These are phyloP conservation scores for Microctenopoma steveboyesi DNA, from an alignment of 2,797 vertebrate species.

Conservation along the genomic window DNA sequence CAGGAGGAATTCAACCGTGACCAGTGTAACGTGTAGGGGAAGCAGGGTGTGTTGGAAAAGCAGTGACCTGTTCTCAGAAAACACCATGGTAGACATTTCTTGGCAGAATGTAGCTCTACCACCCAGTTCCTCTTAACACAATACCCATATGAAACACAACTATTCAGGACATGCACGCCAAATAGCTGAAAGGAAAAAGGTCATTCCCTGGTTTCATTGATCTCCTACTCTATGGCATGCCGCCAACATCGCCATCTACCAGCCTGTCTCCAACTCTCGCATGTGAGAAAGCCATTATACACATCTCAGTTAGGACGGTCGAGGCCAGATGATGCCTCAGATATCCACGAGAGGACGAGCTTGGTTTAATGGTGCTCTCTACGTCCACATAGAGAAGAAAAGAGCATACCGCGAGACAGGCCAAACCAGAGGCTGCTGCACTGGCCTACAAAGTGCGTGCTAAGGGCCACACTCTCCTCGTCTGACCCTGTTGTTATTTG, in stretches of 20 bases:
- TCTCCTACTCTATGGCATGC: slow-evolving; percentile 13
- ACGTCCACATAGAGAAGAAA: slow-evolving; percentile 33
- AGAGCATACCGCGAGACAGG: slow-evolving; percentile 35
- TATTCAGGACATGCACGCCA: slow-evolving; percentile 45
- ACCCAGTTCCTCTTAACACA: slow-evolving; percentile 71
- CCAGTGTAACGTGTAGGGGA: slow-evolving; percentile 42
- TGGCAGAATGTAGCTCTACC: slow-evolving; percentile 52
- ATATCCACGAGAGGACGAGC: slow-evolving; percentile 21
- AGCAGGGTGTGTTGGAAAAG: slow-evolving; percentile 57
- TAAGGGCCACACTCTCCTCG: slow-evolving; percentile 61
- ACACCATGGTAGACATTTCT: slow-evolving; percentile 46
- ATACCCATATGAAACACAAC: slow-evolving; percentile 55
- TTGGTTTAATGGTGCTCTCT: slow-evolving; percentile 15
- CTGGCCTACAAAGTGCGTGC: slow-evolving; percentile 51
- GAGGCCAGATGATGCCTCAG: slow-evolving; percentile 54
- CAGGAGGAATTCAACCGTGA: slow-evolving; percentile 44
- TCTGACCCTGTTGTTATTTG: slow-evolving; percentile 82
- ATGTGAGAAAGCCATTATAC: slow-evolving; percentile 47
- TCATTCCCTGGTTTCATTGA: slow-evolving; percentile 37
- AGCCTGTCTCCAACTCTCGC: slow-evolving; percentile 40
- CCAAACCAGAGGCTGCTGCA: slow-evolving; percentile 53
- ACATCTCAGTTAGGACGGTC: slow-evolving; percentile 38
- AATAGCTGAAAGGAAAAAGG: slow-evolving; percentile 27
- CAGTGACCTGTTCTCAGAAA: slow-evolving; percentile 35
- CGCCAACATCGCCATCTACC: slow-evolving; percentile 38